phyloP scores from a whole-genome alignment of 2,888 invertebrate genomes.

The Andrena trimmerana region DNA sequence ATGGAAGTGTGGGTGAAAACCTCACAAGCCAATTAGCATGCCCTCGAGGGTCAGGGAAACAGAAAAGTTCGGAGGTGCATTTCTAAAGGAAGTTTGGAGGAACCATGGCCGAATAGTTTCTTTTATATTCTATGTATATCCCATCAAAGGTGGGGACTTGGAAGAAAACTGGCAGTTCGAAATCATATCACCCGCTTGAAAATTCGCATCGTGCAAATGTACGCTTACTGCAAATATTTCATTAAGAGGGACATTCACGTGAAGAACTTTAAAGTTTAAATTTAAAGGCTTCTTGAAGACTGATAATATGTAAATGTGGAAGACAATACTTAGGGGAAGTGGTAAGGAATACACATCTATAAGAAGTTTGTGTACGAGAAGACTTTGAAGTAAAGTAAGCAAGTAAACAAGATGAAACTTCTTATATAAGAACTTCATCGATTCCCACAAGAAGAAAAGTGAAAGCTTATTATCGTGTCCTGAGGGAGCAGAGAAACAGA shows the following conservation, averaged over 20 bases:
- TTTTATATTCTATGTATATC: not conserved
- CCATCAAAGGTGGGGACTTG: not conserved
- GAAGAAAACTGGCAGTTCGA: not conserved
- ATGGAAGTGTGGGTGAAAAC: slow-evolving; percentile 18
- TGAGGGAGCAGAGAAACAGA: slow-evolving; percentile 66
- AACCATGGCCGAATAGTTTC: not conserved
- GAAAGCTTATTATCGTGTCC: slow-evolving; percentile 69
- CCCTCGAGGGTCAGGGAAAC: slow-evolving; percentile 46
- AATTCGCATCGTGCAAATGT: no score
- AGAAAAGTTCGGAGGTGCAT: slow-evolving; percentile 48
- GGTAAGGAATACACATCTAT: not conserved
- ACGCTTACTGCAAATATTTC: slow-evolving; percentile 1
- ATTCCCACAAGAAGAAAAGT: slow-evolving; percentile 23
- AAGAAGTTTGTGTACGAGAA: no score
- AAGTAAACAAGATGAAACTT: not conserved
- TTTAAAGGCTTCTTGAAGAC: not conserved
- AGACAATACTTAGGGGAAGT: not conserved
- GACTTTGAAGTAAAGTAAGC: no score
- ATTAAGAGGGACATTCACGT: not conserved
- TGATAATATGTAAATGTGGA: not conserved
- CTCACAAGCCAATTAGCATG: slow-evolving; percentile 55
- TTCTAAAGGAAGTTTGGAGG: slow-evolving; percentile 48
- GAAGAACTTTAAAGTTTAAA: not conserved
- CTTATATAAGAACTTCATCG: not conserved
- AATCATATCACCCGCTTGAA: no score